phyloP scores from a whole-genome alignment of 2,113 vertebrate genomes.

The Maccullochella peelii region DNA sequence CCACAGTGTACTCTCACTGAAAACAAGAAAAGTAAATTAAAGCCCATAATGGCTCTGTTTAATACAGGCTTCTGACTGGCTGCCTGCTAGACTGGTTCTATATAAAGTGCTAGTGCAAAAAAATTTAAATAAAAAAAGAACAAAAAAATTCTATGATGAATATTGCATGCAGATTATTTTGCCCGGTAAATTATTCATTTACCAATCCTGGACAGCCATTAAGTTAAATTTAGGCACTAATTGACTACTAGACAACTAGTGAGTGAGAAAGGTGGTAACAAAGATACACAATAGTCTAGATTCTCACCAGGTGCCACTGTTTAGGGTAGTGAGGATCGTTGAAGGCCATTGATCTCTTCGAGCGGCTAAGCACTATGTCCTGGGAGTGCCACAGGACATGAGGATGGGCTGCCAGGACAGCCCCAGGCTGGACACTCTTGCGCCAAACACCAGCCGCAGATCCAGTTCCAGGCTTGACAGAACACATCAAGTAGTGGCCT shows the following conservation, averaged over 20 bases:
- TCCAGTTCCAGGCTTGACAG: conserved; percentile 22
- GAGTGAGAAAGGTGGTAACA: not conserved
- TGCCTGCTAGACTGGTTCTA: not conserved
- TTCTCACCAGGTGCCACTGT: conserved; percentile 97
- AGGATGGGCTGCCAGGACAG: conserved; percentile 85
- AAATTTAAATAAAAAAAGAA: not conserved
- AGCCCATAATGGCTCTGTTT: not conserved
- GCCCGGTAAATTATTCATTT: not conserved
- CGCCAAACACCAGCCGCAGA: conserved; percentile 29
- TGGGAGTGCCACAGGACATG: conserved; percentile 92
- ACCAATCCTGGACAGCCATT: not conserved
- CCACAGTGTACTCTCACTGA: too few species aligned
- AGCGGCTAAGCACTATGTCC: conserved; percentile 90
- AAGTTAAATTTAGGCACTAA: not conserved
- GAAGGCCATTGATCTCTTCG: conserved; percentile 92
- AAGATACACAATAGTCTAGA: not conserved
- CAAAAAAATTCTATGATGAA: not conserved
- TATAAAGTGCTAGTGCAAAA: not conserved
- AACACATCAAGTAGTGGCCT: conserved; percentile 91
- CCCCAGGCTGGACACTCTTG: conserved; percentile 69
- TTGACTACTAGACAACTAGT: not conserved
- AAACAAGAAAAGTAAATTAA: not conserved
- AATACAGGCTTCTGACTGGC: not conserved
- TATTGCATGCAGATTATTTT: not conserved
- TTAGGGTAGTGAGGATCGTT: conserved; percentile 94